These are phyloP conservation scores for Archivesica marissinica DNA, from an alignment of 1,140 invertebrate species.

Conservation along the genomic window DNA sequence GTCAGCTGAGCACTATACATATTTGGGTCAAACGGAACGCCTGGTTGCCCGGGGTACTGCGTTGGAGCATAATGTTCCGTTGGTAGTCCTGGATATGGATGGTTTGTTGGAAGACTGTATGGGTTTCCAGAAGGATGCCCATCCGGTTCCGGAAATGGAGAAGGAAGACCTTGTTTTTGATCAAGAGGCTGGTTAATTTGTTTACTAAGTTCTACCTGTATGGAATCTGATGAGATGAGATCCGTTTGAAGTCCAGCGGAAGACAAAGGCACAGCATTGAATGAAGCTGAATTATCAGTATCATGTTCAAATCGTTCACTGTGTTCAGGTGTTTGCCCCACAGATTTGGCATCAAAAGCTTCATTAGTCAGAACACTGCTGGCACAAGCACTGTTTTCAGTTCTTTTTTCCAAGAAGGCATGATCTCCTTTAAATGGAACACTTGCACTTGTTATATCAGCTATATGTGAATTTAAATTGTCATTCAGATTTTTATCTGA, in stretches of 20 bases:
- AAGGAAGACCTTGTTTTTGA: conserved; percentile 6
- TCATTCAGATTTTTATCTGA: not conserved
- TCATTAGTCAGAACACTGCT: not conserved
- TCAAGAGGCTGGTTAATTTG: not conserved
- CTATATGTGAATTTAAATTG: not conserved
- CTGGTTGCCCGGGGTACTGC: not conserved
- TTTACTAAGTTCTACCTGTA: not conserved
- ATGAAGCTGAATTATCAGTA: not conserved
- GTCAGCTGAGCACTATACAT: conserved; percentile 16
- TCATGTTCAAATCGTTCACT: not conserved
- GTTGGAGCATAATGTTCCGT: not conserved
- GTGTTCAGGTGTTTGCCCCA: not conserved
- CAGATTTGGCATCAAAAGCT: not conserved
- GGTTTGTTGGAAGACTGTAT: conserved; percentile 7
- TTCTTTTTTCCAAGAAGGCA: not conserved
- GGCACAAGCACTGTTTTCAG: not conserved
- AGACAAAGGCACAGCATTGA: conserved; percentile 22
- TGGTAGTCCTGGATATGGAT: conserved; percentile 12
- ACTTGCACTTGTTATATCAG: not conserved
- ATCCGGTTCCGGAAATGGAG: not conserved
- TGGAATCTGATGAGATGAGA: conserved; percentile 40
- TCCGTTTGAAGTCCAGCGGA: conserved; percentile 18
- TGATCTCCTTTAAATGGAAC: not conserved
- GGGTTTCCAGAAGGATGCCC: not conserved
- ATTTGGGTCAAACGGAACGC: not conserved